Base-by-base conservation (phyloP, 2,888 invertebrate species). In the Brenthis daphne region DNA sequence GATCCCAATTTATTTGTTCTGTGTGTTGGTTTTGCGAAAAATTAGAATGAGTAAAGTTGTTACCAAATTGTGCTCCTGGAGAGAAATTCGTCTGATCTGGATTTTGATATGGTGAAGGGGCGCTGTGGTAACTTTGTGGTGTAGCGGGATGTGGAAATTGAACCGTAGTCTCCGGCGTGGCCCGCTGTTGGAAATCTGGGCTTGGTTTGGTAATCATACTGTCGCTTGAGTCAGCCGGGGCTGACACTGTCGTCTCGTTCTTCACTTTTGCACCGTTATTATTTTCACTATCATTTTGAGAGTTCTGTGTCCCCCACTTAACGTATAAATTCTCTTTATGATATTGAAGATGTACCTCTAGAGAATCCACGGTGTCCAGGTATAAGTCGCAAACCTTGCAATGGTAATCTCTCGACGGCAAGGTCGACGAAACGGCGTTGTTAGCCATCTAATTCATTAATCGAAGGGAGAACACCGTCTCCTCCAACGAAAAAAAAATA, bases 261-360 rank as follows among this genome's bases (percentile, higher is more conserved):
- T 93, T 94, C 89, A 94, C 93, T 94, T 94, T 94, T 80, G 82
- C 87, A 76, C 88, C 86, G 88, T 95, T 95, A 87, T 96, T 96
- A 82, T 95, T 96, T 74, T 95, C 94, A 75, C 94, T 94, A 80
- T 94, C 94, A 84, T 92, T 90, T 77, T 93, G 93, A 67, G 88
- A 83, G 82, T 92, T 94, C 80, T 88, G 95, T 58, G 93, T 94
- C 64, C 94, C 95, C 96, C 96, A 96, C 88, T 95, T 96, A 75
- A 94, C 95, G 81, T 96, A 90, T 77, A 96, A 90, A 82, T 96
- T 96, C 82, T 96, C 96, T 85, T 96, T 96, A 80, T 96, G 96
- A 86, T 96, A 97, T 82, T 95, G 95, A 79, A 96, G 91, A 88
- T 97, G 97, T 74, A 96, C 96, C 80, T 96, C 95, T 76, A 97